Conservation (phyloP, 2,888 invertebrate genomes). For the Phengaris alcon region DNA sequence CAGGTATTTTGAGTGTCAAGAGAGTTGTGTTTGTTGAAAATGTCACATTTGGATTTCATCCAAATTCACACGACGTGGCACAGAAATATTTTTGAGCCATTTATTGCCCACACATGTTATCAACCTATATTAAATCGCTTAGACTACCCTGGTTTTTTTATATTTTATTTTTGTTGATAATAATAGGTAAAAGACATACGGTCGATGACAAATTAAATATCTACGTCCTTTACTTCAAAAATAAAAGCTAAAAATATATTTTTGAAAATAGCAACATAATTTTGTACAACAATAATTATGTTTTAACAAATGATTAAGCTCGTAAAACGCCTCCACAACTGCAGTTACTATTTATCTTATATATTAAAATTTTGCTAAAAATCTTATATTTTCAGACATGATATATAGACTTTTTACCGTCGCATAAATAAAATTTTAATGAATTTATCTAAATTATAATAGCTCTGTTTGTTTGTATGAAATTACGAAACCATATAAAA, state of each 20-base stretch:
- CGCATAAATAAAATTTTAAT: background rate
- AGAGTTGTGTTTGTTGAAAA: background rate
- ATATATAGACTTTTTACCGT: background rate
- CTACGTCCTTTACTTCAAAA: too few species aligned
- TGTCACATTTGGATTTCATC: conserved; percentile 6
- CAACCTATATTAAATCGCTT: conserved; percentile 10
- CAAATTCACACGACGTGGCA: conserved; percentile 3
- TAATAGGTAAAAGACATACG: too few species aligned
- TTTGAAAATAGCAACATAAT: too few species aligned
- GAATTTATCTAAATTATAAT: background rate
- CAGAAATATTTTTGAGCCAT: background rate
- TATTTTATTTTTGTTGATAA: too few species aligned
- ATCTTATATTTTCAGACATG: background rate
- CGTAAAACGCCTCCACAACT: too few species aligned
- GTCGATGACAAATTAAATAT: too few species aligned
- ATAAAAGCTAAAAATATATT: too few species aligned
- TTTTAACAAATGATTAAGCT: background rate
- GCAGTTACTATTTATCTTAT: background rate
- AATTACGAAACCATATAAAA: background rate
- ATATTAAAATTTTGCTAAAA: background rate
- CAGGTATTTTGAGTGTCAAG: conserved; percentile 14
- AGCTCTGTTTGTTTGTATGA: background rate
- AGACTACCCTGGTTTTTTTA: background rate
- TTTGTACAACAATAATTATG: background rate
- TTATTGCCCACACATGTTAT: conserved; percentile 6